Evolutionary conservation across 2,888 invertebrate genomes (phyloP).

Genomic region (Furcula furcula): DNA sequence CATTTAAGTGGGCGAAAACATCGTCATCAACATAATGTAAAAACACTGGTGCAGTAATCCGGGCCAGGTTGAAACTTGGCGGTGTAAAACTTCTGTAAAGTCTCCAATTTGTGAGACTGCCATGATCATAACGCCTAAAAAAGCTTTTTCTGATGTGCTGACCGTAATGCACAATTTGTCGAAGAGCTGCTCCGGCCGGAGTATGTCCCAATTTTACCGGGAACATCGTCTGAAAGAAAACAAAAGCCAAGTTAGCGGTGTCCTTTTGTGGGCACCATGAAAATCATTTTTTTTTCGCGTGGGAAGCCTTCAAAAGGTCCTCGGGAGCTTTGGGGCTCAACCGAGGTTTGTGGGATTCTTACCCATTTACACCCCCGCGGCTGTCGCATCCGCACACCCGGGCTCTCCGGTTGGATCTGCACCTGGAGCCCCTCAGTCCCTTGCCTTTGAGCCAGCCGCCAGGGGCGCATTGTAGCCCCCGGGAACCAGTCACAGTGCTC

Average conservation of each 20-base stretch:
- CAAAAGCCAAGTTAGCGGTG: not conserved
- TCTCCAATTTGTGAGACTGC: constrained; percentile 64
- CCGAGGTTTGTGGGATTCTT: too few species aligned
- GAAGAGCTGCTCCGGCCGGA: constrained; percentile 85
- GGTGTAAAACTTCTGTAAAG: constrained; percentile 76
- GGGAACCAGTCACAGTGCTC: too few species aligned
- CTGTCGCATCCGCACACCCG: too few species aligned
- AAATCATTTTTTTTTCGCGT: too few species aligned
- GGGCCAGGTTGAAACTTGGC: constrained; percentile 78
- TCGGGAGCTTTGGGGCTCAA: too few species aligned
- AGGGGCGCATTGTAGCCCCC: too few species aligned
- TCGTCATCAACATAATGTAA: constrained; percentile 84
- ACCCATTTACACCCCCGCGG: too few species aligned
- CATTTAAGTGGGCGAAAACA: constrained; percentile 75
- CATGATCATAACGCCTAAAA: constrained; percentile 79
- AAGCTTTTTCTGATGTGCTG: constrained; percentile 79
- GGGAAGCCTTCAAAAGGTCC: too few species aligned
- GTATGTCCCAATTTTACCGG: constrained; percentile 84
- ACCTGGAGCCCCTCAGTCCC: too few species aligned
- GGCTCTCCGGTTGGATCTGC: too few species aligned
- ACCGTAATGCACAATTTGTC: constrained; percentile 86
- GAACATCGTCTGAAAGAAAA: constrained; percentile 78
- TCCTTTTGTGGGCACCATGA: not conserved
- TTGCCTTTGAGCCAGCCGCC: too few species aligned
- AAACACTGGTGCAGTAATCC: constrained; percentile 79